Conservation (phyloP, 2,797 vertebrate species). For the Rhincodon typus region DNA sequence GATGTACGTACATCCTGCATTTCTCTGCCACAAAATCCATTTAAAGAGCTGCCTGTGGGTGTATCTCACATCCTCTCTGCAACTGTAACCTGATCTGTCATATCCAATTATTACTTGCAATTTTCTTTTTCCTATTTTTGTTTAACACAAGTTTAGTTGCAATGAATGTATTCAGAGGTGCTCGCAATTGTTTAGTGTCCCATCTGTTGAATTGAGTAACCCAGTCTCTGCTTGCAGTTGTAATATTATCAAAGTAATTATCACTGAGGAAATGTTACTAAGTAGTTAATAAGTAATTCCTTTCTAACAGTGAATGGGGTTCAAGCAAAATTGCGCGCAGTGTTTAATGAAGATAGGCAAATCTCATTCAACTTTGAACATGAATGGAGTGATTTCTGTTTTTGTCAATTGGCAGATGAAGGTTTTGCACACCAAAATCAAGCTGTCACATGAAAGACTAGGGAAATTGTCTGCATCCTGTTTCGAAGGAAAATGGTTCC, state of each 20-base stretch:
- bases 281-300: no score
- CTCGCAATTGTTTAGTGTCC: background rate
- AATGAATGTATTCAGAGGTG: background rate
- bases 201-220: background rate
- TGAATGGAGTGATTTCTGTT: background rate
- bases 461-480: conserved; percentile 65
- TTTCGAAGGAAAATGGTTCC: conserved; percentile 46
- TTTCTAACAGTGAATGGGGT: background rate
- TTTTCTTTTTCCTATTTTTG: background rate
- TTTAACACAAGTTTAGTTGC: background rate
- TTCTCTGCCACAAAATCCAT: background rate
- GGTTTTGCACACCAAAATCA: background rate
- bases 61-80: conserved; percentile 7
- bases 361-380: no score
- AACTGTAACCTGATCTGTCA: background rate
- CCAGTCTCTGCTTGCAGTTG: background rate
- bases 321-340: background rate
- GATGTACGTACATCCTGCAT: conserved; percentile 1
- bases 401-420: background rate
- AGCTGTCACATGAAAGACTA: conserved; percentile 5
- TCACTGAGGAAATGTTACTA: background rate
- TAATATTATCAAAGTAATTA: background rate
- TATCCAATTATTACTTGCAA: background rate
- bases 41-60: background rate
- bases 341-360: background rate